A percentile compares a stretch with the other conserved stretches of the same genome.
phyloP scores from a whole-genome alignment of 2,888 invertebrate species.

The Pristionchus exspectatus region DNA sequence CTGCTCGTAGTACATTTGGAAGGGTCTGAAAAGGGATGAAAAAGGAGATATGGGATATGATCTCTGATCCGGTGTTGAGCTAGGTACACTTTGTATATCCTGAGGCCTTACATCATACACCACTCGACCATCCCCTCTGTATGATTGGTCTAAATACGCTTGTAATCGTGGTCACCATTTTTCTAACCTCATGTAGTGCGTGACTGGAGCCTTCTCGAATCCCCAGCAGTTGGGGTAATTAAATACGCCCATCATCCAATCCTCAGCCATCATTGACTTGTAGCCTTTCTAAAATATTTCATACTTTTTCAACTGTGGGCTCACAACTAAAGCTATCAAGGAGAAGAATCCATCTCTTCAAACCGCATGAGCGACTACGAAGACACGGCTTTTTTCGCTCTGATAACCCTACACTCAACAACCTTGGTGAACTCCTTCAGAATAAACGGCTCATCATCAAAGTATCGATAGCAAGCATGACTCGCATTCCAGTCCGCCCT shows the following conservation, averaged over 20 bases:
- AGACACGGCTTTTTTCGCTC: too few relatives aligned
- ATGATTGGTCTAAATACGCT: too few relatives aligned
- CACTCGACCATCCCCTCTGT: too few relatives aligned
- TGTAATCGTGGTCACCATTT: too few relatives aligned
- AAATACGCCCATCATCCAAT: slow-evolving; percentile 53
- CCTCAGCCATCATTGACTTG: slow-evolving; percentile 53
- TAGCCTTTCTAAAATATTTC: slow-evolving; percentile 42
- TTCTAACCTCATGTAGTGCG: slow-evolving; percentile 52
- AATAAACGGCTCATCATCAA: slow-evolving; percentile 36
- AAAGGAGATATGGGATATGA: too few relatives aligned
- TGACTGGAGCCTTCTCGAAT: slow-evolving; percentile 48
- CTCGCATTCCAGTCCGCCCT: slow-evolving; percentile 6
- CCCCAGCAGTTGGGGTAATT: slow-evolving; percentile 54
- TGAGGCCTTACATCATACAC: too few relatives aligned
- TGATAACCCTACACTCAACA: too few relatives aligned
- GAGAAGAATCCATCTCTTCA: too few relatives aligned
- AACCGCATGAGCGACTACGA: too few relatives aligned
- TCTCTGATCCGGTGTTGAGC: too few relatives aligned
- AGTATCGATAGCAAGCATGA: background rate
- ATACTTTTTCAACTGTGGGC: too few relatives aligned
- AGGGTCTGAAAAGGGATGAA: slow-evolving; percentile 21
- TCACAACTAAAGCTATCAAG: background rate
- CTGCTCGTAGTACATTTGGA: slow-evolving; percentile 44
- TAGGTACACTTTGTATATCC: too few relatives aligned
- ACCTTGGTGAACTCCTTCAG: slow-evolving; percentile 43